These are phyloP conservation scores for Streptopelia turtur DNA, from an alignment of 2,797 vertebrate species.

Conservation along the genomic window DNA sequence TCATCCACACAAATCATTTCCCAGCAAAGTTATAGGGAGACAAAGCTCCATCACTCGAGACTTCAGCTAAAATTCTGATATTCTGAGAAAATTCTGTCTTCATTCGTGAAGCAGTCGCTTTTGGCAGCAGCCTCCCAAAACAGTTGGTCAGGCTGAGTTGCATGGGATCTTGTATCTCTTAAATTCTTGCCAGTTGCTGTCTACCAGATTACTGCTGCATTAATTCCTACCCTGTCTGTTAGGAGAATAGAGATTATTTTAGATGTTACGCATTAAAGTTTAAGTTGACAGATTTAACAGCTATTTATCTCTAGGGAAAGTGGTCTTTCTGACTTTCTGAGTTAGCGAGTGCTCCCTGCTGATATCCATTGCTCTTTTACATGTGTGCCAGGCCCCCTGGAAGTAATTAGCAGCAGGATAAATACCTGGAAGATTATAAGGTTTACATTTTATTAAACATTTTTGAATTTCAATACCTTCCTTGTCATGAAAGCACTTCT, in stretches of 20 bases:
- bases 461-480: constrained; percentile 63
- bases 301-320: constrained; percentile 59
- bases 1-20: not conserved
- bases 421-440: constrained; percentile 69
- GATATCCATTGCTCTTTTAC: constrained; percentile 58
- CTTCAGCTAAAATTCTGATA: not conserved
- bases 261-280: constrained; percentile 5
- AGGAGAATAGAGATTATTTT: constrained; percentile 37
- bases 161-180: not conserved
- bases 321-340: constrained; percentile 56
- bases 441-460: constrained; percentile 54
- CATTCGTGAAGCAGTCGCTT: not conserved
- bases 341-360: constrained; percentile 64
- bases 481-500: constrained; percentile 44
- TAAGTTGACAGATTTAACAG: constrained; percentile 65
- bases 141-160: not conserved
- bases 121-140: not conserved
- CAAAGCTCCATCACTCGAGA: not conserved
- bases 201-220: constrained; percentile 1
- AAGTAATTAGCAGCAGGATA: constrained; percentile 67
- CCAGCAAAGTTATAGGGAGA: not conserved
- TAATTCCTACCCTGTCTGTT: not conserved
- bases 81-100: not conserved
- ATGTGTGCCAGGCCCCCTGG: constrained; percentile 60
- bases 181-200: constrained; percentile 1